Percentiles rank a stretch among this genome's conserved stretches.
These are phyloP conservation scores for Danio kyathit DNA, from an alignment of 2,797 vertebrate genomes.

Conservation along the genomic window DNA sequence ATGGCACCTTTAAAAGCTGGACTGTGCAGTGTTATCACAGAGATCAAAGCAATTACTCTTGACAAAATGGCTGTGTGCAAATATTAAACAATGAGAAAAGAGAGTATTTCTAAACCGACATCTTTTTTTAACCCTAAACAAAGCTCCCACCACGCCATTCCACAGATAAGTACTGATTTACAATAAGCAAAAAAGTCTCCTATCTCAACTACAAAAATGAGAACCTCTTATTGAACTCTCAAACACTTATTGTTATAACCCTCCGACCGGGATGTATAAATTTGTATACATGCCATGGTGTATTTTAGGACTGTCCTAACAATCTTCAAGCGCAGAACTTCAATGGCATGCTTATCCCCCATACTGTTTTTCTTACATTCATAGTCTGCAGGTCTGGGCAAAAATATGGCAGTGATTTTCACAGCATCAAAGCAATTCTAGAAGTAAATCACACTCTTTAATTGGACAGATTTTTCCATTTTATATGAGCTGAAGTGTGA, in stretches of 20 bases:
- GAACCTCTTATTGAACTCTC: background rate
- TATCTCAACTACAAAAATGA: background rate
- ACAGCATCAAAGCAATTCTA: constrained; percentile 34
- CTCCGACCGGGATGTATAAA: constrained; percentile 16
- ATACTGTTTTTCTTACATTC: constrained; percentile 30
- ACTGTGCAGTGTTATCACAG: background rate
- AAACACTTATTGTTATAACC: constrained; percentile 15
- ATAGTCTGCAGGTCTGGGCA: background rate
- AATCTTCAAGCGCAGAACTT: constrained; percentile 28
- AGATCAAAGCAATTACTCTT: constrained; percentile 7
- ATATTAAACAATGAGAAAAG: background rate
- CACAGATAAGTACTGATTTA: constrained; percentile 5
- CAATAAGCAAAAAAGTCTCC: background rate
- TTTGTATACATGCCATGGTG: constrained; percentile 9
- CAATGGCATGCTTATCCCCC: constrained; percentile 27
- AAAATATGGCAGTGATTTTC: constrained; percentile 35
- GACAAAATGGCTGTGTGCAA: background rate
- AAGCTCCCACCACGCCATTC: background rate
- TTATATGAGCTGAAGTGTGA: constrained; percentile 42
- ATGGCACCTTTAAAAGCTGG: no score
- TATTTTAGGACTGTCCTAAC: constrained; percentile 11
- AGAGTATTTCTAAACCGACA: background rate
- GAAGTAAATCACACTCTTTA: constrained; percentile 37
- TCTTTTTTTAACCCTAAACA: background rate
- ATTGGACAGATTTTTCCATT: constrained; percentile 31